phyloP scores from a whole-genome alignment of 2,113 vertebrate species.

The Hippolais icterina region DNA sequence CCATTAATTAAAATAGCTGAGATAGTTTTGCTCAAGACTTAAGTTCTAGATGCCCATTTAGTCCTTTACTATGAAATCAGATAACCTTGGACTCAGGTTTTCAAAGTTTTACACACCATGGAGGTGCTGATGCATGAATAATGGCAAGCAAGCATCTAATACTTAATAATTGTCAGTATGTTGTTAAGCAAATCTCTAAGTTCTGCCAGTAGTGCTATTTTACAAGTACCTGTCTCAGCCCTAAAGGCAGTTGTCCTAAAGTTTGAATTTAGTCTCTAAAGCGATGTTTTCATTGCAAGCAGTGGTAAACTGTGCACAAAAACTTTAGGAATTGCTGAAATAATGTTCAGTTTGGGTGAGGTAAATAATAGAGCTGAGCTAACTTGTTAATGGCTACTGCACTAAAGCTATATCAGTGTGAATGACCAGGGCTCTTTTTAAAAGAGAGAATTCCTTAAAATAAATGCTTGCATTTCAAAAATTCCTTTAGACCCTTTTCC shows the following conservation, averaged over 20 bases:
- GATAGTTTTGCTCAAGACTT: slow-evolving; percentile 59
- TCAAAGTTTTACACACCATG: slow-evolving; percentile 53
- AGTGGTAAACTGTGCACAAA: neutral
- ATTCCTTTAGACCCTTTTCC: neutral
- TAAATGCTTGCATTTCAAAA: slow-evolving; percentile 1
- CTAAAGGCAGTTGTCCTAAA: neutral
- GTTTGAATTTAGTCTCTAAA: slow-evolving; percentile 13
- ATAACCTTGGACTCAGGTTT: slow-evolving; percentile 68
- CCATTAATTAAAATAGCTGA: slow-evolving; percentile 71
- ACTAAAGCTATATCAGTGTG: neutral
- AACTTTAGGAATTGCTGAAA: neutral
- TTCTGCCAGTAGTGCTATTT: slow-evolving; percentile 46
- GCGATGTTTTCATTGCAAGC: neutral
- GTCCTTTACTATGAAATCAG: slow-evolving; percentile 42
- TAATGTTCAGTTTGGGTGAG: neutral
- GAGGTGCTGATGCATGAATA: slow-evolving; percentile 70
- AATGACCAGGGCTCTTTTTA: neutral
- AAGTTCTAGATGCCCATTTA: slow-evolving; percentile 54
- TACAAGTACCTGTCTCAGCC: slow-evolving; percentile 8
- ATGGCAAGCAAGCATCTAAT: slow-evolving; percentile 65
- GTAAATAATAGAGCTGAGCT: neutral
- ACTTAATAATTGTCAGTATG: slow-evolving; percentile 23
- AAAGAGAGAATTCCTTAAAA: neutral
- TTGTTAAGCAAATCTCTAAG: slow-evolving; percentile 32
- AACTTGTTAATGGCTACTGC: neutral